Base-by-base conservation (phyloP, 2,113 vertebrate genomes). In the Anolis sagrei region DNA sequence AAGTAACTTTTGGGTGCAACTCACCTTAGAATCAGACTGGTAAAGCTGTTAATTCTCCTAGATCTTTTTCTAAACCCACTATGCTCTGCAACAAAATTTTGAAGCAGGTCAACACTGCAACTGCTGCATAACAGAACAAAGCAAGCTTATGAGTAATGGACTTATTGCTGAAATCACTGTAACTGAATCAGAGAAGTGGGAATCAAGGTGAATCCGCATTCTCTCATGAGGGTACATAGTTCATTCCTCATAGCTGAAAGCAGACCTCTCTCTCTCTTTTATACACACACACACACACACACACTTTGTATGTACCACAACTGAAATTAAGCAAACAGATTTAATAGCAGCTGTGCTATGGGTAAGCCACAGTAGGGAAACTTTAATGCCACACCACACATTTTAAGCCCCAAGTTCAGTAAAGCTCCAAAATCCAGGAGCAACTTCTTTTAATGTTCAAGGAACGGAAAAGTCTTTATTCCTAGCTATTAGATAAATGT, bases 201-300 rank as follows among this genome's bases (percentile, higher is more conserved):
- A n/a, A 75, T 27, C 69, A 66, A 54, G 69, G 84, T 81, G 58
- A 64, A 36, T 66, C n/a, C 32, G 32, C 44, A 77, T 84, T 77
- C 61, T 36, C 21, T 68, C 73, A 19, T 76, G 58, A 73, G 7
- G 49, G 61, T 68, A n/a, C 21, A 36, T 27, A 2, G 39, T 83
- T 62, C 14, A 54, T 70, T 32, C n/a, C 5, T 75, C 34, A 72
- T 32, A 82, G n/a, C 21, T 74, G 69, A 68, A 77, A 62, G 44
- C 44, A 32, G 1, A 39, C 8, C 21, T 25, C 21, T 10, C 76
- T 76, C 16, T 58, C 49, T 21, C 49, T 27, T 11, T 29, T 29
- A 9, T 5, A 23, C 29, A 19, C 19, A 10, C 19, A 13, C 44
- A 4, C 21, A 16, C 8, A 48, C 14, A 75, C 9, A 54, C 13